A percentile compares a stretch with the other conserved stretches of the same genome.
Conservation (phyloP, 2,888 invertebrate species). For the Leucozona laternaria region DNA sequence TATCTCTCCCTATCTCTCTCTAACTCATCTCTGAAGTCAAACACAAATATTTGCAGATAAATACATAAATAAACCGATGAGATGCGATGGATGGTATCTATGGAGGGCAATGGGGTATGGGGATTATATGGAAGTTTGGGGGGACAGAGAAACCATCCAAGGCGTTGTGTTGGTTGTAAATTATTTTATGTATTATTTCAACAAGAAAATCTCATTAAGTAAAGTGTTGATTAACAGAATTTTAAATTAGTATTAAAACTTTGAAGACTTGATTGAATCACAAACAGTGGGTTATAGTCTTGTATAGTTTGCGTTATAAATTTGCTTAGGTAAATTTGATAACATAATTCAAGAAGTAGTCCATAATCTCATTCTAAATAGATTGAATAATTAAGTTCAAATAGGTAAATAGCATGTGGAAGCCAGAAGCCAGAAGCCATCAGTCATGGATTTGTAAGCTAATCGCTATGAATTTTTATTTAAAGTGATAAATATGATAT, state of each 20-base stretch:
- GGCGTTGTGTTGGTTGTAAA: constrained; percentile 2
- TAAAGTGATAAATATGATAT: too few species aligned
- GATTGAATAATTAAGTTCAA: not conserved
- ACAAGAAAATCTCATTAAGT: constrained; percentile 7
- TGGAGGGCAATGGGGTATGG: not conserved
- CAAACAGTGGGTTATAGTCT: too few species aligned
- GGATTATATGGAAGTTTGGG: not conserved
- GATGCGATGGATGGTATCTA: not conserved
- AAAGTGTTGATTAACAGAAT: constrained; percentile 27
- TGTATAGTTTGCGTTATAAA: not conserved
- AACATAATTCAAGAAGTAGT: not conserved
- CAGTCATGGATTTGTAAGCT: too few species aligned
- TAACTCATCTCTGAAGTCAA: not conserved
- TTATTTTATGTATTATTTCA: constrained; percentile 25
- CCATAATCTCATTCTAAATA: not conserved
- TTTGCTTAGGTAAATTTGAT: not conserved
- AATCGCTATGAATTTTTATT: too few species aligned
- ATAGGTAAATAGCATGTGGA: too few species aligned
- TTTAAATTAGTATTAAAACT: constrained; percentile 16
- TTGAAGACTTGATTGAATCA: constrained; percentile 12
- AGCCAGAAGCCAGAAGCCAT: too few species aligned
- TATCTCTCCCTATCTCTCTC: too few species aligned
- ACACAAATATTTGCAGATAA: constrained; percentile 21
- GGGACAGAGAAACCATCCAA: not conserved
- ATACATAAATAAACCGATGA: not conserved